A percentile compares a stretch with the other conserved stretches of the same genome.
These are phyloP conservation scores for Scarus forsteni DNA, from an alignment of 2,797 vertebrate genomes.

Conservation along the genomic window DNA sequence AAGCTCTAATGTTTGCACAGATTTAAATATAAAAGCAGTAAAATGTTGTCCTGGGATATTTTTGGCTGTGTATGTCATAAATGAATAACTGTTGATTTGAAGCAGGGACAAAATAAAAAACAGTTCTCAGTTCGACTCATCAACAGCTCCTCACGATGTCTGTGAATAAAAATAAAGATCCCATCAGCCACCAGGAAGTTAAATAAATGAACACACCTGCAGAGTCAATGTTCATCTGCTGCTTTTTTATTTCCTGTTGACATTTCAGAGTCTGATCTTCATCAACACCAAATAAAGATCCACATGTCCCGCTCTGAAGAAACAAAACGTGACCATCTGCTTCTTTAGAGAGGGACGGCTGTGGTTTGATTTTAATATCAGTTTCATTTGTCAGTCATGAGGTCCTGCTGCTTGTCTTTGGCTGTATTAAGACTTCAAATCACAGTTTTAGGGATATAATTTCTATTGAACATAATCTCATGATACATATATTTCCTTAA, in stretches of 20 bases:
- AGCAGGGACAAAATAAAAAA: not conserved
- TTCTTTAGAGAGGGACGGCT: not conserved
- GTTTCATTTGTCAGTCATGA: too few species aligned
- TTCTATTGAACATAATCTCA: too few species aligned
- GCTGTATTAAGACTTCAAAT: too few species aligned
- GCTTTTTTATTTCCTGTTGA: slow-evolving; percentile 18
- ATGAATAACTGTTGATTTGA: not conserved
- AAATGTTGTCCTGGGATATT: too few species aligned
- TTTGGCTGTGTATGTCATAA: not conserved
- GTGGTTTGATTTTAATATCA: too few species aligned
- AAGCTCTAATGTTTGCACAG: too few species aligned
- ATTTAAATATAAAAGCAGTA: too few species aligned
- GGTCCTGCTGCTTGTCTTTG: too few species aligned
- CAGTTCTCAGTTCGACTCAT: not conserved
- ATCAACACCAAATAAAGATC: not conserved
- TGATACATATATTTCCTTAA: too few species aligned
- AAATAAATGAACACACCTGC: not conserved
- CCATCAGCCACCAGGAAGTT: slow-evolving; percentile 2
- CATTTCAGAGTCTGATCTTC: slow-evolving; percentile 4
- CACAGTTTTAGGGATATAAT: too few species aligned
- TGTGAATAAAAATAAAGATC: not conserved
- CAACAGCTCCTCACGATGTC: not conserved
- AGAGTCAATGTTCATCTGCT: not conserved
- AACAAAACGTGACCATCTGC: not conserved
- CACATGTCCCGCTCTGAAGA: not conserved